These are phyloP conservation scores for Xestia ashworthii DNA, from an alignment of 2,888 invertebrate species.

Conservation along the genomic window DNA sequence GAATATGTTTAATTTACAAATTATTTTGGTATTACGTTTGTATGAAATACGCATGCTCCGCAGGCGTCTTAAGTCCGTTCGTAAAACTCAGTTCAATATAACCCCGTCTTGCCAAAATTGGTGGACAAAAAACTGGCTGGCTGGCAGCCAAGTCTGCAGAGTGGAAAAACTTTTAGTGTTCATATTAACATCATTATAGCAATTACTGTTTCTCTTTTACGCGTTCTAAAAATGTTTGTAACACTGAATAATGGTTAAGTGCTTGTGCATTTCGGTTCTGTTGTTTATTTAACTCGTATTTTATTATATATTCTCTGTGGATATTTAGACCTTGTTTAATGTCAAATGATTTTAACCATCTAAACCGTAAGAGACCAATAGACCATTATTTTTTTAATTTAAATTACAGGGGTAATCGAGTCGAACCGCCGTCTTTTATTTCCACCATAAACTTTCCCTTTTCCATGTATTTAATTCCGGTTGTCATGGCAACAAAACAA, in stretches of 20 bases:
- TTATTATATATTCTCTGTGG: background rate
- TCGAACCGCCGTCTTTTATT: background rate
- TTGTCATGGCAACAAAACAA: background rate
- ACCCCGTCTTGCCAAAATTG: slow-evolving; percentile 49
- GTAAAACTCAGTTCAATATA: slow-evolving; percentile 38
- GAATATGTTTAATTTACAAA: too few relatives aligned
- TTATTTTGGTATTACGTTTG: too few relatives aligned
- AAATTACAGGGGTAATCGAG: background rate
- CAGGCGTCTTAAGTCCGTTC: slow-evolving; percentile 44
- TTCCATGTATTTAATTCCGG: background rate
- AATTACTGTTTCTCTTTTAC: slow-evolving; percentile 48
- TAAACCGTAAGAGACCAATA: background rate
- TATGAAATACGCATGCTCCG: too few relatives aligned
- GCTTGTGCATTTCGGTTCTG: slow-evolving; percentile 4
- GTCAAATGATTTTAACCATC: background rate
- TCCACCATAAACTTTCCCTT: background rate
- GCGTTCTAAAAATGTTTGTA: slow-evolving; percentile 31
- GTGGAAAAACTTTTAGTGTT: slow-evolving; percentile 60
- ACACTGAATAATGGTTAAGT: background rate
- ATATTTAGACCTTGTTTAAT: background rate
- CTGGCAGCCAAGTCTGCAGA: slow-evolving; percentile 40
- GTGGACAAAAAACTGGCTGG: slow-evolving; percentile 47
- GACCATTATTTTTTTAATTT: background rate
- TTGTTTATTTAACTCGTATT: background rate
- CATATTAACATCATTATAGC: slow-evolving; percentile 55